These are phyloP conservation scores for Drosophila siamana DNA, from an alignment of 2,888 invertebrate species.

Conservation along the genomic window DNA sequence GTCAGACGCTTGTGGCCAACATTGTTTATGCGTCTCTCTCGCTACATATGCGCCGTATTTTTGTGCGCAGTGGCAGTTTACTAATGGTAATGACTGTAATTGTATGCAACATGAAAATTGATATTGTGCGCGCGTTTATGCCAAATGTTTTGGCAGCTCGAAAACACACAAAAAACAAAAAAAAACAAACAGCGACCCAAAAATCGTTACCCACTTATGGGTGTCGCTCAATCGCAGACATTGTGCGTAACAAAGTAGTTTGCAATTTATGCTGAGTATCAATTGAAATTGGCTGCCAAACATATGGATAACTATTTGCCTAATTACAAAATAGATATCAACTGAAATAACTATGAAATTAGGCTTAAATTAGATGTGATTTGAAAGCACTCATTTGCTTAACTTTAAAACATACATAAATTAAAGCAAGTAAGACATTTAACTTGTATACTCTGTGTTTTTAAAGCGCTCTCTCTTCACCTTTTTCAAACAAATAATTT, in stretches of 20 bases:
- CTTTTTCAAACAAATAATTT: no score
- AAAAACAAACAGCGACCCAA: conserved; percentile 55
- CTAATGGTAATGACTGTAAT: conserved; percentile 82
- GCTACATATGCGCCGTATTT: conserved; percentile 57
- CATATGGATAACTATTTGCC: no score
- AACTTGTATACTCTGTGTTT: no score
- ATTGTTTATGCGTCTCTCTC: conserved; percentile 38
- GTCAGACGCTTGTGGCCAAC: conserved; percentile 79
- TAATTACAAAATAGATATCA: no score
- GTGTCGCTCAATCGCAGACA: conserved; percentile 13
- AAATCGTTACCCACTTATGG: conserved; percentile 47
- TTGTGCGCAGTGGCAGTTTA: conserved; percentile 69
- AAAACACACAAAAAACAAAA: no score
- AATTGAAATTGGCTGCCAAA: background rate
- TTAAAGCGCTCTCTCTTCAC: no score
- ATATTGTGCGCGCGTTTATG: conserved; percentile 77
- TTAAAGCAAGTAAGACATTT: no score
- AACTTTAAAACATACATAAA: no score
- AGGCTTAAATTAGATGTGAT: no score
- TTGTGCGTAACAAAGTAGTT: conserved; percentile 5
- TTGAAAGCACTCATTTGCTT: no score
- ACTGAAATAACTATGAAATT: no score
- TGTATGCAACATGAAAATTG: conserved; percentile 77
- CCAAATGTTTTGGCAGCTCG: conserved; percentile 75
- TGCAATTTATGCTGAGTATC: background rate